These are phyloP conservation scores for Imbricaverruca yamaguchii DNA, from an alignment of 2,888 invertebrate genomes.

Conservation along the genomic window DNA sequence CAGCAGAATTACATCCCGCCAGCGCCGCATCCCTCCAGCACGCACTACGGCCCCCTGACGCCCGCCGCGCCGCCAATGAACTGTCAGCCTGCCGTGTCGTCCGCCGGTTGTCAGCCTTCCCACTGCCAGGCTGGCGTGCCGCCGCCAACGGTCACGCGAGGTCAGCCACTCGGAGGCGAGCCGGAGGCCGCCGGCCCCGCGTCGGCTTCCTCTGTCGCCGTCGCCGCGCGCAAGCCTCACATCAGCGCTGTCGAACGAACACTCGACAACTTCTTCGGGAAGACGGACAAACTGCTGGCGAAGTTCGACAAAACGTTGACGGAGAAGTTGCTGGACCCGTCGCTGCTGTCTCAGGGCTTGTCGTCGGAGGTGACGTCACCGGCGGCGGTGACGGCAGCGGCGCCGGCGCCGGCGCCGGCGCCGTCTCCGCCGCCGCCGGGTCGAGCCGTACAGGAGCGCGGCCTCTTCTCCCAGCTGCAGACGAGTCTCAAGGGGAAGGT, in stretches of 20 bases:
- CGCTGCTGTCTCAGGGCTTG: background rate
- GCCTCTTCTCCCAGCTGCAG: background rate
- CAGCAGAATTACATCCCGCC: background rate
- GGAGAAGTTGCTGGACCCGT: conserved; percentile 10
- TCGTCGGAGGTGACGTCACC: background rate
- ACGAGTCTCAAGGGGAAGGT: background rate
- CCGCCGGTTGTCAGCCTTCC: too few species aligned
- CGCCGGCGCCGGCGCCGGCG: background rate
- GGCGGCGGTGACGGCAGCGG: background rate
- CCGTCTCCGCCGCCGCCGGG: background rate
- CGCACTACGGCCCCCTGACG: too few species aligned
- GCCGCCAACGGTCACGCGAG: background rate
- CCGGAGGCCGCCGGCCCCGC: background rate
- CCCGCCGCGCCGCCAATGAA: background rate
- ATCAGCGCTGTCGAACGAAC: conserved; percentile 9
- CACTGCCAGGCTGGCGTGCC: background rate
- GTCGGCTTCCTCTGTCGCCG: background rate
- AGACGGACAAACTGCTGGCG: conserved; percentile 16
- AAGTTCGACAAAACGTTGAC: conserved; percentile 18
- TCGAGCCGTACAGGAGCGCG: background rate
- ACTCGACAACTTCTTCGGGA: conserved; percentile 15
- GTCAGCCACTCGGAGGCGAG: background rate
- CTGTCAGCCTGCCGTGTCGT: background rate
- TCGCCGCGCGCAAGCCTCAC: background rate
- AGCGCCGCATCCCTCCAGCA: background rate